A percentile compares a stretch with the other conserved stretches of the same genome.
Conservation (phyloP, 2,888 invertebrate species). For the Zygothrica quintamaculata region DNA sequence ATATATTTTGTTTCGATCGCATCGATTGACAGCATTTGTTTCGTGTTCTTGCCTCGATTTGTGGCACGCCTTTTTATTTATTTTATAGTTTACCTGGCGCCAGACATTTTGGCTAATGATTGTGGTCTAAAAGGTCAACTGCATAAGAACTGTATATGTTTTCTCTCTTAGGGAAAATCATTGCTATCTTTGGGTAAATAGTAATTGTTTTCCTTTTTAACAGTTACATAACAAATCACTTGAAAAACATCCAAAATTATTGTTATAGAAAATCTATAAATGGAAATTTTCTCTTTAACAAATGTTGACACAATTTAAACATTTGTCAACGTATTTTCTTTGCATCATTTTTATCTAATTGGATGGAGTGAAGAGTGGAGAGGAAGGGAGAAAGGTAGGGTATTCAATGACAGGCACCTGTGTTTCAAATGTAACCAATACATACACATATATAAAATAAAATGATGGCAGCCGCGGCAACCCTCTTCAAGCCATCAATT, state of each 20-base stretch:
- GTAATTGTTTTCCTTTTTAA: not conserved
- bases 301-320: too few relatives aligned
- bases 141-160: conserved; percentile 34
- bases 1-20: conserved; percentile 6
- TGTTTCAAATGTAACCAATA: conserved; percentile 44
- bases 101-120: conserved; percentile 68
- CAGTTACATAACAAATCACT: conserved; percentile 36
- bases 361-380: too few relatives aligned
- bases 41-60: conserved; percentile 48
- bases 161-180: not conserved
- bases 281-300: too few relatives aligned
- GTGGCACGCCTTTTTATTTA: conserved; percentile 67
- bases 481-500: conserved; percentile 77
- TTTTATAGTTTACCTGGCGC: conserved; percentile 71
- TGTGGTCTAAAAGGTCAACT: conserved; percentile 63
- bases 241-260: too few relatives aligned
- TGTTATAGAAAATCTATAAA: too few relatives aligned
- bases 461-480: conserved; percentile 36
- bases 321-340: too few relatives aligned
- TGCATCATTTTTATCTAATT: too few relatives aligned
- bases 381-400: too few relatives aligned
- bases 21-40: conserved; percentile 44
- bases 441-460: too few relatives aligned
- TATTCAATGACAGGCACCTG: conserved; percentile 29
- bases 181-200: not conserved